Base-by-base conservation (phyloP, 2,113 vertebrate species). In the Steatornis caripensis region DNA sequence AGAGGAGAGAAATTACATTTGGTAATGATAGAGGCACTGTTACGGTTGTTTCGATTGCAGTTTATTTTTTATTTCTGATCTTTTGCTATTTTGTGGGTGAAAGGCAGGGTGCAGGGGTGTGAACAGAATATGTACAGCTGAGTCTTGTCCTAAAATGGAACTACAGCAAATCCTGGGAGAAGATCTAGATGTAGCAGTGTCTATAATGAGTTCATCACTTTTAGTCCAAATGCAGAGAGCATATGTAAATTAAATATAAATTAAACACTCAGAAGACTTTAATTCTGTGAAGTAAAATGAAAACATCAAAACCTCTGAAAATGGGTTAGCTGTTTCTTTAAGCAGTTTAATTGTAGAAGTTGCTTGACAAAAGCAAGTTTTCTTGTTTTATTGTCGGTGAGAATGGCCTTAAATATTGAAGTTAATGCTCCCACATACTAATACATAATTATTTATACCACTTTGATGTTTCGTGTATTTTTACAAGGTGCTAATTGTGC, bases 401-500 rank as follows among this genome's bases (percentile, higher is more conserved):
- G 55, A 95, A 95, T 96, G 62, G 37, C 94, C 81, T 84, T 95
- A 95, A 94, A 88, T 94, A 86, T 87, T 95, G 91, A 97, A 84
- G 53, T 46, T 97, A 97, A 92, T 83, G 77, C 45, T 97, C 48
- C 69, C 93, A 66, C 26, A 91, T 74, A 89, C 75, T 89, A 95
- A 95, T 93, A 79, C 55, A 69, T 92, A 96, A 95, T 95, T 98
- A 83, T 97, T 97, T 97, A 93, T 97, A 77, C 26, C 93, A 69
- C 87, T 96, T 96, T 97, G 96, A 97, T 95, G 92, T 97, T 97
- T 96, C 94, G 60, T 83, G 27, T 92, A 91, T 96, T 97, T 97
- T 97, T 96, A 86, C 69, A 97, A 87, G 87, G 91, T 97, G 89
- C 55, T 97, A 98, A 97, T 97, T 97, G 80, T 97, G 90, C 94